phyloP scores from a whole-genome alignment of 2,797 vertebrate species.

The Sebastes elongatus region DNA sequence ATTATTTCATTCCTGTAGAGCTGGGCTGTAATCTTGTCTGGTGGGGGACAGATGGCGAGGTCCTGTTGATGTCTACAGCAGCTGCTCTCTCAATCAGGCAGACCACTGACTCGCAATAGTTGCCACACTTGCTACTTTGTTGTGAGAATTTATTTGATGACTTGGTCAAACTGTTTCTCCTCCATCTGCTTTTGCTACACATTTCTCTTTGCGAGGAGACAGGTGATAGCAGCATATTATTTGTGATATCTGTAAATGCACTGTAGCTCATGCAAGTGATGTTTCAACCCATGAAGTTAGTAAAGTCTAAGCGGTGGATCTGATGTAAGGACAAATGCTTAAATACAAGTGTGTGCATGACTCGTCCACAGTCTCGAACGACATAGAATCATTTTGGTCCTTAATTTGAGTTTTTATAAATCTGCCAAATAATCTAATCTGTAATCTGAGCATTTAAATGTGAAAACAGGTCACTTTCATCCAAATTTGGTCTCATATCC shows the following conservation, averaged over 20 bases:
- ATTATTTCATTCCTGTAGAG: slow-evolving; percentile 66
- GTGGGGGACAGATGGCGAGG: slow-evolving; percentile 60
- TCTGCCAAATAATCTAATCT: background rate
- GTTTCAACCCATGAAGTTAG: background rate
- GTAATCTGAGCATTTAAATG: background rate
- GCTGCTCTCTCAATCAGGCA: slow-evolving; percentile 56
- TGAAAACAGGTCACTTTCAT: background rate
- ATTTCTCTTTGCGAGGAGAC: background rate
- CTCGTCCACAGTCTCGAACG: background rate
- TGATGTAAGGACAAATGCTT: background rate
- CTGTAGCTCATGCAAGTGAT: background rate
- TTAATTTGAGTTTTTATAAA: background rate
- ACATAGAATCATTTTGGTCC: fast-evolving
- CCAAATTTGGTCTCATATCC: background rate
- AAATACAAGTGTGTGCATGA: background rate
- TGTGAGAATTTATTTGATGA: slow-evolving; percentile 11
- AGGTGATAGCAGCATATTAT: background rate
- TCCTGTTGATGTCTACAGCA: slow-evolving; percentile 50
- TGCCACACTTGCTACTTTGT: slow-evolving; percentile 3
- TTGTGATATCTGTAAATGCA: background rate
- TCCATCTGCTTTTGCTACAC: background rate
- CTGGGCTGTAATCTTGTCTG: slow-evolving; percentile 46
- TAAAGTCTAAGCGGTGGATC: background rate
- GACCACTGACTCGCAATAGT: slow-evolving; percentile 28
- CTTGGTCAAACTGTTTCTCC: background rate